Evolutionary conservation across 2,888 invertebrate species (phyloP).

Genomic region (Fabriciana adippe): DNA sequence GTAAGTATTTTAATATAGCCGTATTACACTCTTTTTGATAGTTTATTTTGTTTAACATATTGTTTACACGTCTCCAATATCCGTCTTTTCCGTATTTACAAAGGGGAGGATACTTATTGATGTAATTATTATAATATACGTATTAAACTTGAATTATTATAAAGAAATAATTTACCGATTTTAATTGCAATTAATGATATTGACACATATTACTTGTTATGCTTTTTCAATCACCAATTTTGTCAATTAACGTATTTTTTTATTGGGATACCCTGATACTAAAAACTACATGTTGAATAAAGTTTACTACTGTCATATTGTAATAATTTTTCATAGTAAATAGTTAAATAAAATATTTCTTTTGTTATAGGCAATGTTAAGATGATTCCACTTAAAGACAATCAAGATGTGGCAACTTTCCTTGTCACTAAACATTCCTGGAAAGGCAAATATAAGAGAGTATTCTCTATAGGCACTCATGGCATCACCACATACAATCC

Average conservation of each 20-base stretch:
- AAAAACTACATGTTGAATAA: background rate
- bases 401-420: conserved; percentile 97
- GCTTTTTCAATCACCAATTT: conserved; percentile 2
- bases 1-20: conserved; percentile 55
- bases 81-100: conserved; percentile 66
- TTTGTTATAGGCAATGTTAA: conserved; percentile 80
- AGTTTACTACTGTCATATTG: background rate
- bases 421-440: conserved; percentile 98
- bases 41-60: conserved; percentile 47
- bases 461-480: conserved; percentile 97
- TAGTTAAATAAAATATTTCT: background rate
- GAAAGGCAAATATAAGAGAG: conserved; percentile 99
- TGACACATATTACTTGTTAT: background rate
- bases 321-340: background rate
- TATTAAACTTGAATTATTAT: conserved; percentile 12
- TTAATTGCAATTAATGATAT: too few relatives aligned
- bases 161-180: too few relatives aligned
- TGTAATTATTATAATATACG: conserved; percentile 23
- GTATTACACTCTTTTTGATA: conserved; percentile 21
- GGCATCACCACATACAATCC: conserved; percentile 99
- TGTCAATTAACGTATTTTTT: conserved; percentile 4
- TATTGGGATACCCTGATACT: conserved; percentile 17
- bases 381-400: conserved; percentile 93
- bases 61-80: conserved; percentile 78
- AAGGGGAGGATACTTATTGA: conserved; percentile 71